Base-by-base conservation (phyloP, 2,797 vertebrate genomes). In the Steatocranus sp. region DNA sequence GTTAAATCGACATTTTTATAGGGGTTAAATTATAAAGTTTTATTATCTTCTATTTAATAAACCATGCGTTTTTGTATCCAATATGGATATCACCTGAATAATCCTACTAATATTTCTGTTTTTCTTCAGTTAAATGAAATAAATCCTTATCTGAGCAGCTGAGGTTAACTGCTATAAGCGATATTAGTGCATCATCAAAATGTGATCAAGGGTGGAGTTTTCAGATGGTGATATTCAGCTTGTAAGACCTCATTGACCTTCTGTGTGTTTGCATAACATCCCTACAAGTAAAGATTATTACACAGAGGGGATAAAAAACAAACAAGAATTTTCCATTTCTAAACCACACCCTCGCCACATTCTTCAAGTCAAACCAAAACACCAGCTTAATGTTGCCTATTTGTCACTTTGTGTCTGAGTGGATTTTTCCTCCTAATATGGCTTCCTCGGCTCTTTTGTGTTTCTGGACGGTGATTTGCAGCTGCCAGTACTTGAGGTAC, bases 401-500 rank as follows among this genome's bases (percentile, higher is more conserved):
- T 41, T 74, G 76, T 95, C 89, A 95, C 87, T 95, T 89, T 48
- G 54, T 75, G 53, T 78, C 63, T 38, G 83, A 61, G 38, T 76
- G 43, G 48, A 63, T 17, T 77, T 87, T 87, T 25, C 84, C 87
- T 41, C 91, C 94, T 70, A 96, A 89, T 54, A 99, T 86, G 53
- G 95, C 86, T 25, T 96, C 94, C 89, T 99, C 97, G 1, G 97
- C 96, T 79, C 90, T 96, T 94, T 95, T 97, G 88, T 97, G 97
- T 92, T 97, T 98, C 81, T 97, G 96, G 41, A 98, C 84, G 1
- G 97, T 97, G 73, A 98, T 92, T 90, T 96, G 93, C 75, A 98
- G 95, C 80, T 98, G 96, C 99, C 99, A 99, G 7, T 98, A 98
- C 81, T 96, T 97, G 76, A 99, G 96, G 90, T 99, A 99, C 7